Percentiles rank a stretch among this genome's conserved stretches.
Evolutionary conservation across 2,797 vertebrate genomes (phyloP).

Genomic region (Leucoraja ocellata): DNA sequence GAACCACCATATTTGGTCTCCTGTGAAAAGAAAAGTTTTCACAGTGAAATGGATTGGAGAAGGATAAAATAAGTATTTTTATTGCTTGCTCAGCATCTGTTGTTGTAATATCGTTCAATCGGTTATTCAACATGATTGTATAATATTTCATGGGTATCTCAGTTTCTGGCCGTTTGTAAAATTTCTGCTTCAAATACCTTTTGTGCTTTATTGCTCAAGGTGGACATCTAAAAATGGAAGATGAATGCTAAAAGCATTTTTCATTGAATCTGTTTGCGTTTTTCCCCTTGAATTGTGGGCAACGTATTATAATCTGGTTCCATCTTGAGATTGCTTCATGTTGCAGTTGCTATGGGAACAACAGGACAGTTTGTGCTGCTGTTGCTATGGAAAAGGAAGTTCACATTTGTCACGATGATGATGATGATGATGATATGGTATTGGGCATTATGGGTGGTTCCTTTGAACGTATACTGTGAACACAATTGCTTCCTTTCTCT

Average conservation of each 20-base stretch:
- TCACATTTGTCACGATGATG: neutral
- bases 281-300: neutral
- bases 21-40: neutral
- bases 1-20: too few relatives aligned
- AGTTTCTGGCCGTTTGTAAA: neutral
- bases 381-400: constrained; percentile 11
- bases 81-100: neutral
- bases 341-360: constrained; percentile 29
- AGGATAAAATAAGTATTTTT: neutral
- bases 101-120: too few relatives aligned
- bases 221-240: neutral
- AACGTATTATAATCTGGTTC: neutral
- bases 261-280: neutral
- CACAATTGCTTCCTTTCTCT: neutral
- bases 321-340: constrained; percentile 6
- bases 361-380: neutral
- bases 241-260: neutral
- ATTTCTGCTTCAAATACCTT: neutral
- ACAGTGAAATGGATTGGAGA: neutral
- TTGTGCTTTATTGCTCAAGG: neutral
- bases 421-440: neutral
- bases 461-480: neutral
- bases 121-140: neutral
- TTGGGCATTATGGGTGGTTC: constrained; percentile 8
- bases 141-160: neutral